Base-by-base conservation (phyloP, 2,797 vertebrate genomes). In the Valencia hispanica region DNA sequence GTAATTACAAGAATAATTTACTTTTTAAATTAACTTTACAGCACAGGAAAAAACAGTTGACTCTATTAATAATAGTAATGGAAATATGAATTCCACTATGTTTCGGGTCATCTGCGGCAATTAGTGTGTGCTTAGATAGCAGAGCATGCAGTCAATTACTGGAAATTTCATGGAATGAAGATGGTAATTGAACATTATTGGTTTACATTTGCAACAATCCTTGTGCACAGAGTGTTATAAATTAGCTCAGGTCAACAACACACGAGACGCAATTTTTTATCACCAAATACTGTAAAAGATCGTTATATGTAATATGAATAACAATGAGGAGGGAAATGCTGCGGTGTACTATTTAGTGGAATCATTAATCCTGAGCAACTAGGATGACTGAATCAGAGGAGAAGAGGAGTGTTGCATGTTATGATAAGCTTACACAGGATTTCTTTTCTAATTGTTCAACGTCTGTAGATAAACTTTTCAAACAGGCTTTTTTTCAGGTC, bases 1-100 rank as follows among this genome's bases (percentile, higher is more conserved):
- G 27, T 59, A 59, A 30, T 41, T n/a, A 59, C 74, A 34, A 70
- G 5, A 57, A 55, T 74, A 76, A 84, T 63, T 74, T 25, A 30
- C 18, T 70, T 1, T 75, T 81, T 83, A 51, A 84, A 83, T 82
- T 45, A 80, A 79, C 55, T 22, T 36, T 78, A 61, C 47, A 50
- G 36, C 22, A 66, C 34, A 70, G 14, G 55, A 3, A 51, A 53
- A 68, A 71, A 53, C n/a, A 34, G 15, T 30, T 72, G 41, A 1
- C 10, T 61, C n/a, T 59, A n/a, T 72, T 77, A 41, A 72, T 75
- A 66, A 77, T 61, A 48, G 63, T 77, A 77, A 36, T 72, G 55
- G 14, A 77, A 57, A 57, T 30, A 30, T 57, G 14, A 51, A 48
- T 75, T 71, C 72, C 27, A 48, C 48, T 12, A 50, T 20, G 47